phyloP scores from a whole-genome alignment of 2,888 invertebrate genomes.

The Eilema griseolum region DNA sequence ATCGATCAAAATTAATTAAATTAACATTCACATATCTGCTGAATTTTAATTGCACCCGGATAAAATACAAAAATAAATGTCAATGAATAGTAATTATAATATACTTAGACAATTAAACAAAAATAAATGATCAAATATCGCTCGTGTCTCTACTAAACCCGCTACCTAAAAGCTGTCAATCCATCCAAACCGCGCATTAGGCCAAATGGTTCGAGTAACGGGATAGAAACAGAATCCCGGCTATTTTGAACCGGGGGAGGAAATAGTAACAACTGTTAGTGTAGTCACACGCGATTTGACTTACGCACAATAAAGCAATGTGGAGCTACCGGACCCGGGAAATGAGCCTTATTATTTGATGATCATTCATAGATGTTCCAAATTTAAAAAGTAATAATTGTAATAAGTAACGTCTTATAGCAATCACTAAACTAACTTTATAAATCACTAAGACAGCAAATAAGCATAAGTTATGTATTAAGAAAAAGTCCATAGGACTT shows the following conservation, averaged over 20 bases:
- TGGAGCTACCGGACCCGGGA: conserved; percentile 64
- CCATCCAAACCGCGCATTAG: conserved; percentile 84
- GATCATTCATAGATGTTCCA: conserved; percentile 35
- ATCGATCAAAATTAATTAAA: too few relatives aligned
- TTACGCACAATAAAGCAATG: conserved; percentile 84
- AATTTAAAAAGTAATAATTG: neutral
- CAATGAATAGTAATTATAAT: too few relatives aligned
- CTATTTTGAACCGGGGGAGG: conserved; percentile 64
- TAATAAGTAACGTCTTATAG: neutral
- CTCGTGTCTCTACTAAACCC: conserved; percentile 24
- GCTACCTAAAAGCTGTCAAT: conserved; percentile 72
- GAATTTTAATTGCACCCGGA: neutral
- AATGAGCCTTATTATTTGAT: conserved; percentile 78
- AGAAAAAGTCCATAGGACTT: too few relatives aligned
- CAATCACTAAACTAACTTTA: neutral
- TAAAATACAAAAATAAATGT: too few relatives aligned
- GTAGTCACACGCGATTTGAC: conserved; percentile 61
- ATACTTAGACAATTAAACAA: too few relatives aligned
- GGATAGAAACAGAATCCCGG: conserved; percentile 48
- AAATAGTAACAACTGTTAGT: conserved; percentile 73
- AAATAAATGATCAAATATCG: neutral
- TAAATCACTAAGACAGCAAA: too few relatives aligned
- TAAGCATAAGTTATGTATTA: too few relatives aligned
- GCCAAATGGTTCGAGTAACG: conserved; percentile 84
- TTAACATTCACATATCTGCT: too few relatives aligned